Percentiles rank a stretch among this genome's conserved stretches.
These are phyloP conservation scores for Lasiurus borealis DNA, from an alignment of 2,113 vertebrate species.

Conservation along the genomic window DNA sequence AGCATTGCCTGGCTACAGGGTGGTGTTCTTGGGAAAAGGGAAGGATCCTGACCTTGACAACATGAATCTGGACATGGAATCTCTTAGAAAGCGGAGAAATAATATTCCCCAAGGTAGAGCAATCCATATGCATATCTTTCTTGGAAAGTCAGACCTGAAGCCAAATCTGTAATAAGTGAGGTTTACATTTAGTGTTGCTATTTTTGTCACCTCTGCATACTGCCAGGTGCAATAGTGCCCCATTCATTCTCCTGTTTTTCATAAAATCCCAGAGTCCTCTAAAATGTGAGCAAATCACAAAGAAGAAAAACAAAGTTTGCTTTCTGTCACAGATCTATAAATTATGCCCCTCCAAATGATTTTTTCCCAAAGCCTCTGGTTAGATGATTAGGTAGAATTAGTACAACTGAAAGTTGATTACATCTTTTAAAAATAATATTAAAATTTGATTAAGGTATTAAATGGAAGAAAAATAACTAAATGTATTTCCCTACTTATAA, in stretches of 20 bases:
- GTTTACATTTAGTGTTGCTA: background rate
- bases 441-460: background rate
- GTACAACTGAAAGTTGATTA: background rate
- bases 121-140: background rate
- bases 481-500: slow-evolving; percentile 23
- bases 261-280: background rate
- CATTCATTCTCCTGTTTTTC: background rate
- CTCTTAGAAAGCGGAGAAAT: background rate
- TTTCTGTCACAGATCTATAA: background rate
- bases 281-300: background rate
- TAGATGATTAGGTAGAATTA: background rate
- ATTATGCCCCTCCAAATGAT: background rate
- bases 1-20: background rate
- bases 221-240: background rate
- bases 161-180: background rate
- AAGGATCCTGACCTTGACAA: background rate
- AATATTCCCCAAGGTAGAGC: background rate
- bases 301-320: background rate
- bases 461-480: background rate
- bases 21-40: background rate
- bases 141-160: background rate
- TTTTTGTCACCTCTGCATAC: background rate
- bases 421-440: background rate
- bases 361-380: background rate
- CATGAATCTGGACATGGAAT: background rate